Base-by-base conservation (phyloP, 2,113 vertebrate species). In the Crotalus viridis region DNA sequence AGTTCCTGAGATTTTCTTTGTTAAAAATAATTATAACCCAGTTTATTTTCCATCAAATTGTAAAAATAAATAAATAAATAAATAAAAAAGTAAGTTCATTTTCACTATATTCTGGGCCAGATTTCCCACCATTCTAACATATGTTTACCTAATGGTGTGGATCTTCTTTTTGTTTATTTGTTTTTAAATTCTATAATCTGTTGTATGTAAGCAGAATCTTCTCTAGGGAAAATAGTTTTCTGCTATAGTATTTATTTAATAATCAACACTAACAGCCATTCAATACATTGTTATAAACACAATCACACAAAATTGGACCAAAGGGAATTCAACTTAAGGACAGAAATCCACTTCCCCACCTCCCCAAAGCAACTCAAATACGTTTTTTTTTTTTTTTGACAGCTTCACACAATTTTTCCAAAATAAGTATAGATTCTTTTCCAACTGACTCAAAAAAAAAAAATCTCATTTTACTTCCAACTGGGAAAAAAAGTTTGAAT, bases 341-440 rank as follows among this genome's bases (percentile, higher is more conserved):
- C 91, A 93, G 90, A 85, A 91, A 94, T 94, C 91, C 90, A 81
- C 33, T 21, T 43, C 6, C 33, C 33, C 33, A 69, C 2, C 88
- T 19, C 94, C 92, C 94, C 93, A 88, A 33, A 90, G 86, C 33
- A 90, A 92, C 17, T 39, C 59, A 93, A 15, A 17, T 15, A 91
- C 10, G 4, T 24, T 4, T 55, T 56, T 19, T 95, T 93, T 43
- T 43, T 46, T 46, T 46, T 46, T 46, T 46, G 90, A 94, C 90
- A 93, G 86, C 22, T 91, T 94, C 92, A 92, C n/a, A 94, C 33
- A 24, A 24, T 93, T 90, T 92, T 21, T 33, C 52, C 86, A 89
- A 89, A 93, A 46, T 51, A 94, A 95, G 93, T 88, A 95, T 56
- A 94, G 12, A 10, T 56, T 92, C 88, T 86, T 46, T 91, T 93